Evolutionary conservation across 2,888 invertebrate genomes (phyloP).

Genomic region (Plebejus melissa): DNA sequence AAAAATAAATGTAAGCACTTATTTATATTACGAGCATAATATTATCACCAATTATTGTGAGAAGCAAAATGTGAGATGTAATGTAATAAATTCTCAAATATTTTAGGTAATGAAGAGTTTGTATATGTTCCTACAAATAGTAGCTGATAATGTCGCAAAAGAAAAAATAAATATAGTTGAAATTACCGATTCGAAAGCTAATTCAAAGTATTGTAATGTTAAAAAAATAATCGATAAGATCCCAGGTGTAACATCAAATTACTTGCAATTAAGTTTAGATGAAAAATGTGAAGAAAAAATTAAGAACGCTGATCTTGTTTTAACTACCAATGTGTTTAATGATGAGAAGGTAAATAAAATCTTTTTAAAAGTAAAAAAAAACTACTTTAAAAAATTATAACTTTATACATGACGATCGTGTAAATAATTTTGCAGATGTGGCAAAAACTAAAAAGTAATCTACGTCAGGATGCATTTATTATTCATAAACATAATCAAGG

Average conservation of each 20-base stretch:
- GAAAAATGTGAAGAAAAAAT: background rate
- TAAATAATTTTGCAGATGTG: background rate
- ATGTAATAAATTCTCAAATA: background rate
- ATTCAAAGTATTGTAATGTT: background rate
- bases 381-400: background rate
- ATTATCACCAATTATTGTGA: background rate
- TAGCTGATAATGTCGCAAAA: conserved; percentile 10
- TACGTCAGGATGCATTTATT: background rate
- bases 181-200: background rate
- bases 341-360: conserved; percentile 15
- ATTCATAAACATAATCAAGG: conserved; percentile 1
- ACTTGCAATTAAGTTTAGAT: background rate
- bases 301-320: background rate
- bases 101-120: background rate
- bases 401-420: background rate
- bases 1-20: conserved; percentile 8
- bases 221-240: background rate
- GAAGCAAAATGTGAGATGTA: background rate
- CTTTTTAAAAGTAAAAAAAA: background rate
- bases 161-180: conserved; percentile 11
- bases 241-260: background rate
- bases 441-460: background rate
- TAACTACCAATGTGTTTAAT: background rate
- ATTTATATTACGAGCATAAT: background rate
- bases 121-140: conserved; percentile 14